Evolutionary conservation across 2,797 vertebrate genomes (phyloP).

Genomic region (Scolopax rusticola): DNA sequence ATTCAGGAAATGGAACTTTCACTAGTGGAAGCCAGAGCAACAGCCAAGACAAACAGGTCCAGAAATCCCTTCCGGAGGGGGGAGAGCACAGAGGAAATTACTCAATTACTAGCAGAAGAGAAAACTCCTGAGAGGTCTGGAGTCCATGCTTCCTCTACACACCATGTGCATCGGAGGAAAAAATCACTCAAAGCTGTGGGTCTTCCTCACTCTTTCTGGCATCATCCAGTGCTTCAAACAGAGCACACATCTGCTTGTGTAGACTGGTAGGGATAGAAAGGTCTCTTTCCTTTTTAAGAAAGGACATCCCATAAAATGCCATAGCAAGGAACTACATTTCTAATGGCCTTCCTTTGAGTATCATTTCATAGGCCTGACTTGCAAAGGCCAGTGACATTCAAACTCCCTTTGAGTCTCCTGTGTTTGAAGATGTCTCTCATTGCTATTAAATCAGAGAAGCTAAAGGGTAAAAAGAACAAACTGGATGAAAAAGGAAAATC

Average conservation of each 20-base stretch:
- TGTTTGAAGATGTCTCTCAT: not conserved
- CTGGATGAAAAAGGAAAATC: not conserved
- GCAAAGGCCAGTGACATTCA: not conserved
- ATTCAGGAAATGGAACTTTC: slow-evolving; percentile 68
- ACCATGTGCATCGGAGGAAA: not conserved
- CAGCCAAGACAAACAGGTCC: slow-evolving; percentile 74
- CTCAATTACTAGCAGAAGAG: slow-evolving; percentile 48
- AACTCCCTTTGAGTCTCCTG: not conserved
- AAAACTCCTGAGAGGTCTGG: slow-evolving; percentile 32
- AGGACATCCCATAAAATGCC: not conserved
- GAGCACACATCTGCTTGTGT: not conserved
- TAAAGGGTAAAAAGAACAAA: not conserved
- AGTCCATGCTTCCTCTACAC: not conserved
- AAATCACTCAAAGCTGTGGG: not conserved
- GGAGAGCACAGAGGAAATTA: slow-evolving; percentile 60
- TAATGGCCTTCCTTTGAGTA: not conserved
- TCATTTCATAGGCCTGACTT: not conserved
- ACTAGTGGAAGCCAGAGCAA: slow-evolving; percentile 56
- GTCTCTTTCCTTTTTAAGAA: not conserved
- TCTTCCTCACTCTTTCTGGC: slow-evolving; percentile 8
- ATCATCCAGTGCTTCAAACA: not conserved
- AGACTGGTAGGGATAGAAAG: not conserved
- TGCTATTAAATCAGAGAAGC: not conserved
- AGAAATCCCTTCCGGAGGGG: slow-evolving; percentile 66
- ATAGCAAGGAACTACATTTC: not conserved